Base-by-base conservation (phyloP, 2,113 vertebrate genomes). In the Aviceda subcristata region DNA sequence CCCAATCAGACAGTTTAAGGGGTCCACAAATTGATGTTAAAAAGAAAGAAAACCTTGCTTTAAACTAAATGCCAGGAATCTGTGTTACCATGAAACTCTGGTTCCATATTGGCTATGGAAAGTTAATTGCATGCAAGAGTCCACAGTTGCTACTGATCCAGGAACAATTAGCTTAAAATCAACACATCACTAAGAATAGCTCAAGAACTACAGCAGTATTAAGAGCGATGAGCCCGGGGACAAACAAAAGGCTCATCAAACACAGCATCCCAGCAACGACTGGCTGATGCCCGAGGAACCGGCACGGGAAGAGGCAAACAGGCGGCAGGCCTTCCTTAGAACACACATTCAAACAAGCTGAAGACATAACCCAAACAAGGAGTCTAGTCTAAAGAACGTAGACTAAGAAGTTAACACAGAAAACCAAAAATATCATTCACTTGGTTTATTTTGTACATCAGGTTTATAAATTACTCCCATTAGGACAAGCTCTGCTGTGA, bases 381-480 rank as follows among this genome's bases (percentile, higher is more conserved):
- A 59, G 30, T 24, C 34, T 11, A 21, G 5, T 38, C 41, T 77
- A 34, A 76, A 38, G 45, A 89, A 57, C 0, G 0, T 4, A 22
- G 55, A n/a, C 68, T 46, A 45, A 89, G 20, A 45, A 75, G 34
- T 23, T 46, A 85, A 88, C 8, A 48, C 51, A 36, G 30, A 32
- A 16, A 15, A 6, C 20, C 41, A 2, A 18, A 43, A 23, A 32
- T 15, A 32, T 16, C 27, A 62, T 66, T 87, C 59, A 53, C 32
- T 67, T 18, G 16, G 34, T 95, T 96, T 96, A 96, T 96, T 97
- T 83, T n/a, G 50, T 67, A 48, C 46, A 78, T 30, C 39, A 50
- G 68, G 26, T 63, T 91, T 75, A 89, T 41, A 55, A 93, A 38
- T 73, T 26, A 57, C 11, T 72, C 53, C 76, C 73, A 34, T 34